Base-by-base conservation (phyloP, 2,797 vertebrate species). In the Mus caroli region DNA sequence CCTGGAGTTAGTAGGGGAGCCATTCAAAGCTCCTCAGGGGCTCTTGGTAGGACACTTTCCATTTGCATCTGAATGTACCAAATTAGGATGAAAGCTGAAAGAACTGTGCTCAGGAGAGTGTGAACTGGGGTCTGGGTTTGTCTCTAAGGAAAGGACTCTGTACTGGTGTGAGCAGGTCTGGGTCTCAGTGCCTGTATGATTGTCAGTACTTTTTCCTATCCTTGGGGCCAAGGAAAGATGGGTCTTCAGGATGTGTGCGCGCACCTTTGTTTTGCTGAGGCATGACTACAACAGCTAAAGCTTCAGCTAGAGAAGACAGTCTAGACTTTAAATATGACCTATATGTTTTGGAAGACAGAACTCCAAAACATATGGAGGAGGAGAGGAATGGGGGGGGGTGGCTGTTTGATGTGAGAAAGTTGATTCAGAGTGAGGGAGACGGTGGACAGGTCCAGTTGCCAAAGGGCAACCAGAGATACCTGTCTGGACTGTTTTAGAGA, bases 261-360 rank as follows among this genome's bases (percentile, higher is more conserved):
- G 6, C 69, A 40, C 90, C 43, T 88, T 86, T 40, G 52, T 60
- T 46, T 79, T 92, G 60, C 82, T 71, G 76, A 87, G 86, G n/a
- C 0, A 28, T 43, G 28, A 56, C 46, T 75, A 56, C 22, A 43
- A 83, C 6, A 24, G 7, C 73, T 34, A 50, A 69, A 50, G n/a
- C 78, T 83, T 19, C 14, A 43, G 9, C 2, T 94, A 37, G 24
- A 91, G 60, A 64, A 52, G 64, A 76, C 2, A 75, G 34, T 77
- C 52, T 88, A 67, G 67, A 43, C 8, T 67, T 34, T 14, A 90
- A 28, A 58, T 1, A 6, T 28, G 76, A 54, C 28, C 62, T 56
- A 46, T 87, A 19, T 22, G 24, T 71, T 85, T 93, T 43, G 34
- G 26, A 92, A 73, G 60, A 37, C n/a, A 75, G 75, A 77, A 43